Evolutionary conservation across 1,140 invertebrate genomes (phyloP).

Genomic region (Mamestra configurata): DNA sequence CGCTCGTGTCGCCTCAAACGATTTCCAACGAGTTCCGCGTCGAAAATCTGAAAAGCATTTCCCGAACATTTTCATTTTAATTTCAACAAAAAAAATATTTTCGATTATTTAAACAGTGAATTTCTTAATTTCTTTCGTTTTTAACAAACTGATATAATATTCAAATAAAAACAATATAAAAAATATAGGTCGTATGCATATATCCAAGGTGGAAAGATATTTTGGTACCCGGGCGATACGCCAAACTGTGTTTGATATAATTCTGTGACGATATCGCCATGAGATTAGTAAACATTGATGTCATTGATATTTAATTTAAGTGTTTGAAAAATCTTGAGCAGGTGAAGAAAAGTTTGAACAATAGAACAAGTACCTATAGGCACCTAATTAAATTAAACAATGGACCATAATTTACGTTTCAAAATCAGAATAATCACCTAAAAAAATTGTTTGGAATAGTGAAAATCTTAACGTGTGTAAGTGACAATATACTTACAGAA

Average conservation of each 20-base stretch:
- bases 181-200: constrained; percentile 52
- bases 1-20: not conserved
- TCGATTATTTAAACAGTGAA: not conserved
- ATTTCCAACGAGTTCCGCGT: not conserved
- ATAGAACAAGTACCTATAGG: not conserved
- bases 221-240: constrained; percentile 66
- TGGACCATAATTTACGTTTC: not conserved
- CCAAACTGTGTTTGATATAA: constrained; percentile 58
- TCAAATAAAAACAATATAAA: constrained; percentile 24
- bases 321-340: not conserved
- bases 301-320: constrained; percentile 34
- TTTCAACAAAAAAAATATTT: not conserved
- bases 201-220: constrained; percentile 69
- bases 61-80: not conserved
- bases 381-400: not conserved
- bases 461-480: not conserved
- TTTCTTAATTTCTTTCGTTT: not conserved
- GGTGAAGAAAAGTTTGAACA: not conserved
- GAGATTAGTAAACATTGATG: constrained; percentile 52
- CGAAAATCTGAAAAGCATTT: not conserved
- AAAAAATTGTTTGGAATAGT: not conserved
- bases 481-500: not conserved
- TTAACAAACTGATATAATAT: constrained; percentile 1
- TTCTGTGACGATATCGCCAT: constrained; percentile 49
- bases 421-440: not conserved